Conservation (phyloP, 2,888 invertebrate genomes). For the Mactromeris polynyma region DNA sequence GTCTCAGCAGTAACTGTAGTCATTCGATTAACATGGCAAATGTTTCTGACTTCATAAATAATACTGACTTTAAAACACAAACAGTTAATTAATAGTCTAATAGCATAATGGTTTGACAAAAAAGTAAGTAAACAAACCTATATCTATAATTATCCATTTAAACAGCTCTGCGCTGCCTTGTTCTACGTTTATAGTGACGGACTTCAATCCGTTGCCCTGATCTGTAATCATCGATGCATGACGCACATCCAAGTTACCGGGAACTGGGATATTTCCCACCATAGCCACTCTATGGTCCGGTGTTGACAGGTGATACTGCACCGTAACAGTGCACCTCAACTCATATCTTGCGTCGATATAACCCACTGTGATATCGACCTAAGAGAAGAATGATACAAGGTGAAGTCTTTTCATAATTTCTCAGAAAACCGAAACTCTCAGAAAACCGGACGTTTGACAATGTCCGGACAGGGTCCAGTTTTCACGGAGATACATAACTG, state of each 20-base stretch:
- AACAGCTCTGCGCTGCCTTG: not conserved
- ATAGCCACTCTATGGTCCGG: not conserved
- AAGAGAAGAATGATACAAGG: not conserved
- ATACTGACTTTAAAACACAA: not conserved
- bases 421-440: too few species aligned
- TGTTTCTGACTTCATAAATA: not conserved
- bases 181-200: not conserved
- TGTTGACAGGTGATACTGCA: not conserved
- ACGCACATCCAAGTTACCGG: not conserved
- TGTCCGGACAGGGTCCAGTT: too few species aligned
- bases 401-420: too few species aligned
- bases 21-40: too few species aligned
- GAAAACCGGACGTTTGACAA: too few species aligned
- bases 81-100: too few species aligned
- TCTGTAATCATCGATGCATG: not conserved
- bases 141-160: not conserved
- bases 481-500: too few species aligned
- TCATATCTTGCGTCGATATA: not conserved
- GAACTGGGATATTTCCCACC: not conserved
- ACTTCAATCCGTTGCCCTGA: not conserved
- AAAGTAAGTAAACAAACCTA: not conserved
- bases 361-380: not conserved
- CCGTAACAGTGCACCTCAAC: not conserved
- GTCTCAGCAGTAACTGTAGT: not conserved
- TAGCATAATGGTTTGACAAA: too few species aligned